A percentile compares a stretch with the other conserved stretches of the same genome.
Evolutionary conservation across 2,888 invertebrate species (phyloP).

Genomic region (Sabellastarte sp.): DNA sequence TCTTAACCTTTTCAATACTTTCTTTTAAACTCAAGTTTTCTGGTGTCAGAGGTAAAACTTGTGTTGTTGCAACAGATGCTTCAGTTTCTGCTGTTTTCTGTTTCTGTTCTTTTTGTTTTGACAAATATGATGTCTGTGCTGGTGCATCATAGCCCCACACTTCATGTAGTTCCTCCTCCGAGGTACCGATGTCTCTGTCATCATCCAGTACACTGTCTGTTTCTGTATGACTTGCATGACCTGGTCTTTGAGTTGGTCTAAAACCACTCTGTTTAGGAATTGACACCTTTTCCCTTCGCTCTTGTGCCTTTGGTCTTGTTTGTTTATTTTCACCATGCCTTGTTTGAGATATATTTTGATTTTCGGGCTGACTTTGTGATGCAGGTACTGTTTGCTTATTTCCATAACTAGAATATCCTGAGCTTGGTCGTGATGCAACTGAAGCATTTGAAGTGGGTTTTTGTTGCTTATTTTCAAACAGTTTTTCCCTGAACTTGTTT

Average conservation of each 20-base stretch:
- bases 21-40: conserved; percentile 51
- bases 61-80: too few species aligned
- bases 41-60: conserved; percentile 39
- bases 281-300: background rate
- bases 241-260: background rate
- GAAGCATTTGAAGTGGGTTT: background rate
- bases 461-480: background rate
- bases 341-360: too few species aligned
- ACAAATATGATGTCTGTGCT: background rate
- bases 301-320: background rate
- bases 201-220: background rate
- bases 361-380: background rate
- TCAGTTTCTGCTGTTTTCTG: background rate
- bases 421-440: background rate
- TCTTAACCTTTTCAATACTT: conserved; percentile 56
- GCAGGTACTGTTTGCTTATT: background rate
- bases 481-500: background rate
- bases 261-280: background rate
- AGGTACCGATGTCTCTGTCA: background rate
- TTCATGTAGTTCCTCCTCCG: background rate
- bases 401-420: background rate
- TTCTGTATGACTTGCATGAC: too few species aligned
- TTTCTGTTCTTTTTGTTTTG: background rate
- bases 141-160: too few species aligned
- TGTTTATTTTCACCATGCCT: background rate